Percentiles rank a stretch among this genome's conserved stretches.
These are phyloP conservation scores for Sitophilus oryzae DNA, from an alignment of 1,140 invertebrate genomes.

Conservation along the genomic window DNA sequence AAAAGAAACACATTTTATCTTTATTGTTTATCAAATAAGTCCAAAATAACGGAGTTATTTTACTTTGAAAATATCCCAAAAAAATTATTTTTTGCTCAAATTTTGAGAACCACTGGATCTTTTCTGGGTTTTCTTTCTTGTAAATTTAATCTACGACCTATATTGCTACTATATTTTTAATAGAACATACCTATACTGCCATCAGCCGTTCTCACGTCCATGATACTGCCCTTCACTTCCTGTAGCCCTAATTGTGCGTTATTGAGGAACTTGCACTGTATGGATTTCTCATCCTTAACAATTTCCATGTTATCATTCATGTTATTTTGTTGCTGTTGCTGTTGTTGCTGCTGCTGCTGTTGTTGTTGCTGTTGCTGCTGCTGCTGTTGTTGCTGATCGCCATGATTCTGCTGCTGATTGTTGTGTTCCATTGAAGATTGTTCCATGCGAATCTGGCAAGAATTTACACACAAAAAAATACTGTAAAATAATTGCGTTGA, in stretches of 20 bases:
- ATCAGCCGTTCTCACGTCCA: conserved; percentile 63
- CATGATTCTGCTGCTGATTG: conserved; percentile 16
- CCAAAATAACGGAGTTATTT: too few species aligned
- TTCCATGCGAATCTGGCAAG: conserved; percentile 16
- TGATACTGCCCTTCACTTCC: conserved; percentile 48
- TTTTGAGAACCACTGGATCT: too few species aligned
- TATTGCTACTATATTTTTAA: too few species aligned
- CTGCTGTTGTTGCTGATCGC: too few species aligned
- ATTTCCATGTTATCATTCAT: conserved; percentile 35
- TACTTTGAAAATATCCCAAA: too few species aligned
- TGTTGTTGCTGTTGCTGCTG: too few species aligned
- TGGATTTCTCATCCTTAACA: conserved; percentile 42
- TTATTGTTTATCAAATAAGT: too few species aligned
- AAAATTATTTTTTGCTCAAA: too few species aligned
- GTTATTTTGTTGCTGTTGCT: conserved; percentile 12
- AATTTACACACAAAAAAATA: background rate
- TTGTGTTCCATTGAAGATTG: conserved; percentile 4
- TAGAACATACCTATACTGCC: conserved; percentile 59
- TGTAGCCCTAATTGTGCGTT: conserved; percentile 40
- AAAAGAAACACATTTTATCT: too few species aligned
- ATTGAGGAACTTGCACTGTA: conserved; percentile 39
- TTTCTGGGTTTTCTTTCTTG: too few species aligned
- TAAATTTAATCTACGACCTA: too few species aligned
- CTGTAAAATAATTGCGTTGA: background rate
- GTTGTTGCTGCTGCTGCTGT: conserved; percentile 19